phyloP scores from a whole-genome alignment of 2,888 invertebrate species.

The Microctonus hyperodae region DNA sequence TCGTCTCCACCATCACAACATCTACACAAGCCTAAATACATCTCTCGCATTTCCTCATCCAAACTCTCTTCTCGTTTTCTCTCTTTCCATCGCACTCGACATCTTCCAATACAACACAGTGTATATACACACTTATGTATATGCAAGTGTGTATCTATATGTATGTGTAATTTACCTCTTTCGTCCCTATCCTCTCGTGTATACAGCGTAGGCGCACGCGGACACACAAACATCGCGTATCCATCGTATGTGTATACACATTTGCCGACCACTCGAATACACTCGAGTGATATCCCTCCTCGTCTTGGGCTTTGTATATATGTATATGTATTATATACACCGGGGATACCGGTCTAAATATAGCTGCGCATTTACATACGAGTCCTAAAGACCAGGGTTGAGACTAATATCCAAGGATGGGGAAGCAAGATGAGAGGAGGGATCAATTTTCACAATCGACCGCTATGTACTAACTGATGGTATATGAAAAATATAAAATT shows the following conservation, averaged over 20 bases:
- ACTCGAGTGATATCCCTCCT: conserved; percentile 35
- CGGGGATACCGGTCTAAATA: conserved; percentile 61
- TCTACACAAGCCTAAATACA: no score
- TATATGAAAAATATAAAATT: no score
- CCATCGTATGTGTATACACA: conserved; percentile 20
- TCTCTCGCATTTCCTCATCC: background rate
- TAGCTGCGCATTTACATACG: conserved; percentile 62
- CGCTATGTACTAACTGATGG: conserved; percentile 15
- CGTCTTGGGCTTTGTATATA: conserved; percentile 40
- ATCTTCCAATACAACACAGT: background rate
- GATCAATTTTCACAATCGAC: conserved; percentile 32
- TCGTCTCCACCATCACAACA: background rate
- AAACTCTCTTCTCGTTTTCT: background rate
- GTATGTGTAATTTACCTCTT: conserved; percentile 8
- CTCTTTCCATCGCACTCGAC: background rate
- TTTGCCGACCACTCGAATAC: conserved; percentile 23
- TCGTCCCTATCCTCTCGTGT: background rate
- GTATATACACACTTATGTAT: no score
- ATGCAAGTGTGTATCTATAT: conserved; percentile 13
- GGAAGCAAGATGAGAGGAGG: conserved; percentile 19
- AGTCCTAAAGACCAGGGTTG: conserved; percentile 60
- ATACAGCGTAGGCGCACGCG: conserved; percentile 11
- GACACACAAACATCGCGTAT: background rate
- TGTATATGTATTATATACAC: conserved; percentile 46
- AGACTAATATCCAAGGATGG: conserved; percentile 58